These are phyloP conservation scores for Caenorhabditis becei DNA, from an alignment of 2,888 invertebrate species.

Conservation along the genomic window DNA sequence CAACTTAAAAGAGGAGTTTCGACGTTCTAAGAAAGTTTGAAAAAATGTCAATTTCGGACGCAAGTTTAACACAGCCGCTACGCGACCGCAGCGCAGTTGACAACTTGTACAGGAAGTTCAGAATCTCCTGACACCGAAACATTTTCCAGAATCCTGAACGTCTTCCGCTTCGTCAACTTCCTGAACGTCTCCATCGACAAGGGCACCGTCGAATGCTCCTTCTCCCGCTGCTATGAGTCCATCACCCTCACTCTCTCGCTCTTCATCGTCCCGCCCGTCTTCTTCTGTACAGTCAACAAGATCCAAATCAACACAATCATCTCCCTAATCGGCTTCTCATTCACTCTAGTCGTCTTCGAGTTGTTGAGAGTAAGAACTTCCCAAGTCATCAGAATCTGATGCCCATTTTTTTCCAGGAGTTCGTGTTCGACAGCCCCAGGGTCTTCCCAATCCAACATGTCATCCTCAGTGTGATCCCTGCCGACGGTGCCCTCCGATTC, in stretches of 20 bases:
- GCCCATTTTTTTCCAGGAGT: constrained; percentile 25
- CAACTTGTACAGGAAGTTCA: too few relatives aligned
- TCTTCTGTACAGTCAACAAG: constrained; percentile 51
- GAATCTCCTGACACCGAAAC: too few relatives aligned
- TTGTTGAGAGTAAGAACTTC: constrained; percentile 24
- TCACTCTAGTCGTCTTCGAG: constrained; percentile 42
- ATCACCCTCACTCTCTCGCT: constrained; percentile 42
- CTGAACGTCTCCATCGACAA: constrained; percentile 49
- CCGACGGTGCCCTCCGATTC: constrained; percentile 52
- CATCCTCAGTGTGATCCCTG: constrained; percentile 48
- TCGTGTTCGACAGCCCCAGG: constrained; percentile 21
- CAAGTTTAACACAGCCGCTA: too few relatives aligned
- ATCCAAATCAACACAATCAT: constrained; percentile 51
- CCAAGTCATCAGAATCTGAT: background rate
- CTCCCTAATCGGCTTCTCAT: constrained; percentile 44
- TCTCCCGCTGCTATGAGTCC: constrained; percentile 44
- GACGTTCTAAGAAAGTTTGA: too few relatives aligned
- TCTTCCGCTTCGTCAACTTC: constrained; percentile 38
- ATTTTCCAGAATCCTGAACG: constrained; percentile 36
- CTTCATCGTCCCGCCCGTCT: constrained; percentile 49
- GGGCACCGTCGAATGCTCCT: constrained; percentile 51
- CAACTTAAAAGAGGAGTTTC: too few relatives aligned
- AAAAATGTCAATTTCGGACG: too few relatives aligned
- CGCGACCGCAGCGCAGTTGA: too few relatives aligned
- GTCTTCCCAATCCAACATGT: constrained; percentile 38